These are phyloP conservation scores for Epinotia ramella DNA, from an alignment of 2,888 invertebrate species.

Conservation along the genomic window DNA sequence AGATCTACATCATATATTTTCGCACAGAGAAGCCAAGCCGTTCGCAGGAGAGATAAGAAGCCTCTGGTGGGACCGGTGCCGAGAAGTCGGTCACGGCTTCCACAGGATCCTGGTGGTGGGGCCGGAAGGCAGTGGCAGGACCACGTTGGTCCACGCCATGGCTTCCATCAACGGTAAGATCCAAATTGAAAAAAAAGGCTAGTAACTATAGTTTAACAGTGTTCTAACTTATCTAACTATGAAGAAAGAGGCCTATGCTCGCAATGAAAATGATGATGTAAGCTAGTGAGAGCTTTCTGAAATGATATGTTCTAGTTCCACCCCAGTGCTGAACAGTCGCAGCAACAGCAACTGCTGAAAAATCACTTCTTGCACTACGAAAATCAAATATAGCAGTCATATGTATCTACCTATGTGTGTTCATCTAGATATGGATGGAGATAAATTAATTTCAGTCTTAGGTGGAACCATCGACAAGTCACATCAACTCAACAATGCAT, in stretches of 20 bases:
- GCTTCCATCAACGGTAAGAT: conserved; percentile 67
- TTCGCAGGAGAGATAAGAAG: conserved; percentile 63
- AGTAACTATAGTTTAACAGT: not conserved
- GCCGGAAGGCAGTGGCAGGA: conserved; percentile 64
- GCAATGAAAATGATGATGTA: too few relatives aligned
- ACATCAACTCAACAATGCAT: too few relatives aligned
- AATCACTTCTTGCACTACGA: too few relatives aligned
- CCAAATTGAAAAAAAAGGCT: not conserved
- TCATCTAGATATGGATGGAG: too few relatives aligned
- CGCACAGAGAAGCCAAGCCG: conserved; percentile 50
- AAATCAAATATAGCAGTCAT: too few relatives aligned
- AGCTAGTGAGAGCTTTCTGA: not conserved
- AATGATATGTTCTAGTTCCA: not conserved
- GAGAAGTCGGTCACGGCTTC: conserved; percentile 57
- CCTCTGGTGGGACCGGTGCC: conserved; percentile 72
- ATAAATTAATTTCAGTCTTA: too few relatives aligned
- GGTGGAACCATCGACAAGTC: too few relatives aligned
- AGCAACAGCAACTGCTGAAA: too few relatives aligned
- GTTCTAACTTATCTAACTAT: too few relatives aligned
- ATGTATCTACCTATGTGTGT: too few relatives aligned
- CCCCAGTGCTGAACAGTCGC: not conserved
- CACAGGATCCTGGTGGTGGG: conserved; percentile 66
- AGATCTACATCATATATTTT: too few relatives aligned
- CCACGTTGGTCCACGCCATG: conserved; percentile 61
- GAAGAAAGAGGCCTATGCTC: too few relatives aligned